Evolutionary conservation across 2,888 invertebrate species (phyloP).

Genomic region (Neoascia interrupta): DNA sequence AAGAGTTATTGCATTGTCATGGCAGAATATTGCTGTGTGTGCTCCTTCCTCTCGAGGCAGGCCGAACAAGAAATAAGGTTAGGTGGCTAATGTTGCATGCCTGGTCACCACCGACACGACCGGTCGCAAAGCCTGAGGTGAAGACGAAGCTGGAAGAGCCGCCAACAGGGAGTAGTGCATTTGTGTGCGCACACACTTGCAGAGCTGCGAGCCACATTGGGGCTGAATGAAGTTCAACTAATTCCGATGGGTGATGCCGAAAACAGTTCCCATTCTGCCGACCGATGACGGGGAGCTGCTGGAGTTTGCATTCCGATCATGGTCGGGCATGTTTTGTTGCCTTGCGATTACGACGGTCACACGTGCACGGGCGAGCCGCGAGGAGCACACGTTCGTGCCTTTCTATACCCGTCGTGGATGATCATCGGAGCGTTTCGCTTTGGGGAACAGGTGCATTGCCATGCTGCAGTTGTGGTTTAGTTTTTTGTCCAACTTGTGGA

Average conservation of each 20-base stretch:
- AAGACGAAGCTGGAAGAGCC: slow-evolving; percentile 3
- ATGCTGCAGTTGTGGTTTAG: slow-evolving; percentile 51
- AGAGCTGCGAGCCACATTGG: slow-evolving; percentile 57
- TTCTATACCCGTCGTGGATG: slow-evolving; percentile 34
- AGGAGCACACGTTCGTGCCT: slow-evolving; percentile 46
- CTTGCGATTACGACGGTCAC: slow-evolving; percentile 39
- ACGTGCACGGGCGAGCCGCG: slow-evolving; percentile 55
- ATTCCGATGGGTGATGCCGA: slow-evolving; percentile 55
- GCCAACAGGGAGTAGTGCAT: too few relatives aligned
- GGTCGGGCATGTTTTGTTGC: slow-evolving; percentile 22
- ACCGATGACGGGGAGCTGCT: neutral
- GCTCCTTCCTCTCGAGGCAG: slow-evolving; percentile 17
- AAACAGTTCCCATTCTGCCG: slow-evolving; percentile 19
- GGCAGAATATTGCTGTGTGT: slow-evolving; percentile 55
- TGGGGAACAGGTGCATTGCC: slow-evolving; percentile 64
- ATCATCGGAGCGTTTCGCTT: slow-evolving; percentile 64
- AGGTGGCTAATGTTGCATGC: slow-evolving; percentile 55
- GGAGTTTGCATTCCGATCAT: slow-evolving; percentile 58
- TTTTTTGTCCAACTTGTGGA: slow-evolving; percentile 30
- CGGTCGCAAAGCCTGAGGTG: slow-evolving; percentile 49
- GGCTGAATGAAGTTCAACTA: slow-evolving; percentile 66
- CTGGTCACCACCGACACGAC: slow-evolving; percentile 43
- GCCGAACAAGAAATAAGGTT: slow-evolving; percentile 37
- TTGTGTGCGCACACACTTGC: slow-evolving; percentile 33
- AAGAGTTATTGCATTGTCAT: slow-evolving; percentile 68